Conservation (phyloP, 2,113 vertebrate genomes). For the Leucopsar rothschildi region DNA sequence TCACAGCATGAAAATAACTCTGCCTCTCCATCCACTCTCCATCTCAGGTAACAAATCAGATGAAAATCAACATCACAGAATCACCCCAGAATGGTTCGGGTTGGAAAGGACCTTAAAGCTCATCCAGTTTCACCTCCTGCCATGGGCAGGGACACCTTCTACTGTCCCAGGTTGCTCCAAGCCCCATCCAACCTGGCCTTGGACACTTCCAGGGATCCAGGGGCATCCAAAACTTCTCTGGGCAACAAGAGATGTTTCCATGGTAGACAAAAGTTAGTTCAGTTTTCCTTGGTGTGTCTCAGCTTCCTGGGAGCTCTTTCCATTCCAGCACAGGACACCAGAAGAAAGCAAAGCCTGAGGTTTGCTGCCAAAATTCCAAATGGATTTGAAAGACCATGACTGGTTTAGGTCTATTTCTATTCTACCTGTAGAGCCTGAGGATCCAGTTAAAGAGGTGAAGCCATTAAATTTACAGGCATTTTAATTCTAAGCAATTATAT, state of each 20-base stretch:
- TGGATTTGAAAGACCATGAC: not conserved
- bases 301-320: not conserved
- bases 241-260: not conserved
- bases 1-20: not conserved
- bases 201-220: not conserved
- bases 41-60: not conserved
- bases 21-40: accelerated
- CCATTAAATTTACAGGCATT: conserved; percentile 35
- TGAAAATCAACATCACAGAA: not conserved
- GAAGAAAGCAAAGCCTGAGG: not conserved
- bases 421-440: not conserved
- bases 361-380: not conserved
- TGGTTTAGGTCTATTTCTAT: not conserved
- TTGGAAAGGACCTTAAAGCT: not conserved
- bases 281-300: not conserved
- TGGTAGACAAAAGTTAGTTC: not conserved
- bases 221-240: not conserved
- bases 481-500: conserved; percentile 55
- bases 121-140: not conserved
- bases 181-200: accelerated
- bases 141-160: not conserved
- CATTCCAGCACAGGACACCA: not conserved
- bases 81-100: not conserved
- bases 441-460: conserved; percentile 12
- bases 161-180: accelerated